phyloP scores from a whole-genome alignment of 2,797 vertebrate species.

The Dendrocincla fuliginosa region DNA sequence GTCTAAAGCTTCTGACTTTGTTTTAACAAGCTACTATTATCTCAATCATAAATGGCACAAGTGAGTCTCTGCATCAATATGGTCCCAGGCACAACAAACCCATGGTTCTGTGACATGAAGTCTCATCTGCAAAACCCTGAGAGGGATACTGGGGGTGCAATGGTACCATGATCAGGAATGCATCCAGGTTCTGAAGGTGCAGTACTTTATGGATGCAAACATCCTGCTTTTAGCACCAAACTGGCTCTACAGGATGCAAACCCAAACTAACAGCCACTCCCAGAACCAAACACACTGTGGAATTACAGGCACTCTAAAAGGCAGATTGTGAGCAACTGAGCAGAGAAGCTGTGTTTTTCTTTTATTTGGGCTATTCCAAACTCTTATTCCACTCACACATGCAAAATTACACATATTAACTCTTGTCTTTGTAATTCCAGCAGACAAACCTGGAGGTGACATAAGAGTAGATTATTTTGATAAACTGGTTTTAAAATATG shows the following conservation, averaged over 20 bases:
- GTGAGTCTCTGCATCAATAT: rapidly evolving
- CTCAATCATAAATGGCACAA: background rate
- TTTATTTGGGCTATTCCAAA: background rate
- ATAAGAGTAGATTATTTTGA: background rate
- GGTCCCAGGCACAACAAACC: rapidly evolving
- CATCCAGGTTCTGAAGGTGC: background rate
- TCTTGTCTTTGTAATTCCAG: background rate
- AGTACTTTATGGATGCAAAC: background rate
- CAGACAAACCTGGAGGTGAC: background rate
- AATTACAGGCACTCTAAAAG: background rate
- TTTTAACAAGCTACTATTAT: background rate
- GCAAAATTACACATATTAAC: background rate
- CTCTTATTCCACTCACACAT: background rate
- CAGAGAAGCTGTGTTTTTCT: background rate
- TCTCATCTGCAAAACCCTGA: background rate
- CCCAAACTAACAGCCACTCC: background rate
- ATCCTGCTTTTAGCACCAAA: background rate
- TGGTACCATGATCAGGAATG: background rate
- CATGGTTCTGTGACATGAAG: rapidly evolving
- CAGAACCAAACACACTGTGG: background rate
- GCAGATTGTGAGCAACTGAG: background rate
- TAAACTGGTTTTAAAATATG: background rate
- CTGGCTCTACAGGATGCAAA: background rate
- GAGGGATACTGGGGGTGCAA: rapidly evolving
- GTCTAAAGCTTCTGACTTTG: background rate